Percentiles rank a stretch among this genome's conserved stretches.
These are phyloP conservation scores for Bryconaethiops microstoma DNA, from an alignment of 2,797 vertebrate species.

Conservation along the genomic window DNA sequence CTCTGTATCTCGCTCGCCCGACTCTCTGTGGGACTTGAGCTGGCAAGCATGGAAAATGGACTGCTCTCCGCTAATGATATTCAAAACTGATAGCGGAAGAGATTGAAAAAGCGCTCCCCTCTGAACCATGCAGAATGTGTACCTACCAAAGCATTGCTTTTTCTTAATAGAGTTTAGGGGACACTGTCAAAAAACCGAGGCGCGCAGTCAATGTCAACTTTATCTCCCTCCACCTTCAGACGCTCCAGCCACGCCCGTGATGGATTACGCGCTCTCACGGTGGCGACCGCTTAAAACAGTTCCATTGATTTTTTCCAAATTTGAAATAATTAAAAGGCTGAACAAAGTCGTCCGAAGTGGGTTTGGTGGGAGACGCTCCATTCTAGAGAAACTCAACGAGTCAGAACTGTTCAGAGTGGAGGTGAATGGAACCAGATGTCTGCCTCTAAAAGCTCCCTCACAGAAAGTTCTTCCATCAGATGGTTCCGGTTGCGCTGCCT, in stretches of 20 bases:
- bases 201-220: constrained; percentile 60
- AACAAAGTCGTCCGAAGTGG: too few species aligned
- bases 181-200: constrained; percentile 53
- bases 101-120: constrained; percentile 78
- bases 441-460: too few species aligned
- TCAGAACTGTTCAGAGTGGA: too few species aligned
- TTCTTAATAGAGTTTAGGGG: constrained; percentile 65
- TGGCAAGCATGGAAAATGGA: constrained; percentile 96
- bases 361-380: too few species aligned
- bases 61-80: constrained; percentile 97
- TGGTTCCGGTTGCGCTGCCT: too few species aligned
- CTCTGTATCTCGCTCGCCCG: constrained; percentile 57
- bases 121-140: constrained; percentile 87
- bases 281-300: not conserved
- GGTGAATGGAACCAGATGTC: too few species aligned
- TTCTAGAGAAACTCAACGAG: too few species aligned
- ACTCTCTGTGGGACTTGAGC: constrained; percentile 85
- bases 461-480: too few species aligned
- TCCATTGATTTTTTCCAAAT: too few species aligned
- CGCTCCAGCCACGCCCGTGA: constrained; percentile 32
- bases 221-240: constrained; percentile 51
- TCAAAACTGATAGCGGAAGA: constrained; percentile 98
- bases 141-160: constrained; percentile 69
- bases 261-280: constrained; percentile 41
- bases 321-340: too few species aligned